Conservation (phyloP, 2,113 vertebrate species). For the Pedionomus torquatus region DNA sequence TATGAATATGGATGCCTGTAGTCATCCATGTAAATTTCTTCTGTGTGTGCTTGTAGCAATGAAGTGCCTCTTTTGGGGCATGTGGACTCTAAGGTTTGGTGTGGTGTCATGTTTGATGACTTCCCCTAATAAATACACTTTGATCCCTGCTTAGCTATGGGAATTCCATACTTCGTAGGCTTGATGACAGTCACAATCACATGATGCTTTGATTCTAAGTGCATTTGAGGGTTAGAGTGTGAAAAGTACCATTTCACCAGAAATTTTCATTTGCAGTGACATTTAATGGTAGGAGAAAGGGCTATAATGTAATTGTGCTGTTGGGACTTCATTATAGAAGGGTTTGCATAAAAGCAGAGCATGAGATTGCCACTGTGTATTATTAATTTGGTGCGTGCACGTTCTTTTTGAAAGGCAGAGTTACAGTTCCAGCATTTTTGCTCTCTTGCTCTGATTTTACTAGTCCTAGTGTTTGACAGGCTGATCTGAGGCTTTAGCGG, state of each 20-base stretch:
- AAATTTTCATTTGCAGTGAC: not conserved
- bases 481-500: conserved; percentile 22
- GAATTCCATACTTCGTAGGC: rapidly evolving
- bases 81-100: not conserved
- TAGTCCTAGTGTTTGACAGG: not conserved
- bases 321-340: not conserved
- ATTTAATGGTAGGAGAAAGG: not conserved
- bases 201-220: rapidly evolving
- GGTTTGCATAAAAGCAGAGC: not conserved
- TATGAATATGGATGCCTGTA: not conserved
- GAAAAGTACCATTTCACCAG: not conserved
- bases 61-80: not conserved
- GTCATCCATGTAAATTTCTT: rapidly evolving
- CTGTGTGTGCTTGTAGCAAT: not conserved
- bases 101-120: not conserved
- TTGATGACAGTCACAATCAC: not conserved
- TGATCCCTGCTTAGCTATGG: not conserved
- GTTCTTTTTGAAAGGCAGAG: not conserved
- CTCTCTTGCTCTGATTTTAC: not conserved
- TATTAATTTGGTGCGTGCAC: not conserved
- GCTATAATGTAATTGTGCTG: not conserved
- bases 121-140: not conserved
- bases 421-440: not conserved
- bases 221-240: not conserved
- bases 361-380: rapidly evolving